Evolutionary conservation across 2,888 invertebrate genomes (phyloP), one percentile per base, ranked within the genome.

Genomic region (Lissonota sp.): DNA sequence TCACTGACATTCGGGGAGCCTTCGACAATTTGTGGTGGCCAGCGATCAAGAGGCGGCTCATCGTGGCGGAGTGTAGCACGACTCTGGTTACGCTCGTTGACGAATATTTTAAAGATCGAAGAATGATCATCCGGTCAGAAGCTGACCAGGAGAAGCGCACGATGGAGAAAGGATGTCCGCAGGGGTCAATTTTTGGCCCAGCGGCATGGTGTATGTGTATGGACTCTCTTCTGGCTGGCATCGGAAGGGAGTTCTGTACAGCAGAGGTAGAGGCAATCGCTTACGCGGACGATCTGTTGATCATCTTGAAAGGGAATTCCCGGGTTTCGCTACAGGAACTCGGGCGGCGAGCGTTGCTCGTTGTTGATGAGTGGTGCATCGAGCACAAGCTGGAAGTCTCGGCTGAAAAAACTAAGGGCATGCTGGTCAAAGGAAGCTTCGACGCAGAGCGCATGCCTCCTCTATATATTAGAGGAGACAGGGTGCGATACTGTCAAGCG

Each of bases 11-110:
- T 12, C 83, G 85, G 5, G 89, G 88, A 2, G 90, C 89, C 3
- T 90, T 90, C 66, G 85, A 90, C 55, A 88, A 88, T 64, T 86
- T 89, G 4, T 88, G 88, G 88, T 89, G 90, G 88, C 85, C 87
- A 0, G 84, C 86, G 66, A 85, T 88, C 0, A 39, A 87, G 26
- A 16, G 74, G 0, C 86, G 85, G 64, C 70, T 86, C 0, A 84
- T 72, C 6, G 64, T 63, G 6, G 55, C 75, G 0, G 69, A 77
- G 0, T 53, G 77, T n/a, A 44, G 60, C 10, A 40, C 12, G 0
- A 39, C 10, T 1, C 40, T 73, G 37, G 8, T 67, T 10, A 8
- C 40, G 2, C 6, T 79, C 4, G 16, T 79, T 0, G 42, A 67
- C 6, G 16, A 40, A 8, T 79, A 79, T 16, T 78, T 78, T 57